Conservation (phyloP, 2,113 vertebrate species). For the Rattus rattus region DNA sequence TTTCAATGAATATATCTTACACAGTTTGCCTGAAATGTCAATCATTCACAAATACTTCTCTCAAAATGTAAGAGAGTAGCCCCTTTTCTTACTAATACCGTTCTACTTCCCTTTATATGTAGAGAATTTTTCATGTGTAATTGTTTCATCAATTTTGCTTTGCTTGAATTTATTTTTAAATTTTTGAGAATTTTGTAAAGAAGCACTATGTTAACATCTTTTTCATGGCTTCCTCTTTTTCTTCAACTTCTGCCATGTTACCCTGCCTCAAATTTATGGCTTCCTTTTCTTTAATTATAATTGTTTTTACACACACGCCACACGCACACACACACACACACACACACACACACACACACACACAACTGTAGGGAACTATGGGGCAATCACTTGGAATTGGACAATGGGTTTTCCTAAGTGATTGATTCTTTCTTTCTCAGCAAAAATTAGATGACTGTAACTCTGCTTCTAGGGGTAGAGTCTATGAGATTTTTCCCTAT, state of each 20-base stretch:
- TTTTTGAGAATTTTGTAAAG: neutral
- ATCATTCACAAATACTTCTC: neutral
- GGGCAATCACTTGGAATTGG: neutral
- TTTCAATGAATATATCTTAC: neutral
- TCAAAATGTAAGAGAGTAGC: neutral
- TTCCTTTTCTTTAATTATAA: neutral
- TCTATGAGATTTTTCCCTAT: neutral
- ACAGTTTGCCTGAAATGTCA: neutral
- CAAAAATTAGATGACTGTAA: neutral
- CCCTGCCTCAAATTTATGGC: neutral
- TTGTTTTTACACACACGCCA: neutral
- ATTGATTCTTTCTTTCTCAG: neutral
- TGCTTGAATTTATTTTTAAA: neutral
- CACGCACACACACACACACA: neutral
- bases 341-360: no score
- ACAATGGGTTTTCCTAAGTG: neutral
- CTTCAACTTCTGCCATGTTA: neutral
- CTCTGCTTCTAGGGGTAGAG: neutral
- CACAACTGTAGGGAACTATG: no score
- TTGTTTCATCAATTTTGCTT: neutral
- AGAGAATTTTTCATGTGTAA: neutral
- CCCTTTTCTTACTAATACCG: neutral
- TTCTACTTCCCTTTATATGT: slow-evolving; percentile 20
- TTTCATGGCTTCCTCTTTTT: neutral
- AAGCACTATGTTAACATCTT: neutral